A percentile compares a stretch with the other conserved stretches of the same genome.
Conservation (phyloP, 2,113 vertebrate species). For the Grallaria varia region DNA sequence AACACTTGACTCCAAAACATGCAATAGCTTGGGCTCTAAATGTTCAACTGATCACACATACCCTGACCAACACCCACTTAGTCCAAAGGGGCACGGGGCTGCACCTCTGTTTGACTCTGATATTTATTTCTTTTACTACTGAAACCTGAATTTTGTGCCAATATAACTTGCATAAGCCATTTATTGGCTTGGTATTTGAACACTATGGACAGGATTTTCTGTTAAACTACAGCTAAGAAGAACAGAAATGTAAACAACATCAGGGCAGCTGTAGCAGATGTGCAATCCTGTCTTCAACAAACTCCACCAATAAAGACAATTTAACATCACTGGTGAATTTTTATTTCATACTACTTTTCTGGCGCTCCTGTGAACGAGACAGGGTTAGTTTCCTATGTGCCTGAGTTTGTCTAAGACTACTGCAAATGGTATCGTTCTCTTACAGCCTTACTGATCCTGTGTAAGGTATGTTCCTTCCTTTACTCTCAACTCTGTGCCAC, state of each 20-base stretch:
- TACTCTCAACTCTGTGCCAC: background rate
- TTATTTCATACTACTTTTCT: background rate
- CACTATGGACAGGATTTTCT: background rate
- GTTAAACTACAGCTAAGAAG: background rate
- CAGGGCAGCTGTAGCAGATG: background rate
- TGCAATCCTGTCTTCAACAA: background rate
- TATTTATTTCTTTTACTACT: background rate
- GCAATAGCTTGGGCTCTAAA: background rate
- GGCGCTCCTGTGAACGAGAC: background rate
- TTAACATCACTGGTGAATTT: background rate
- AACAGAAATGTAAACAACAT: background rate
- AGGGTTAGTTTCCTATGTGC: background rate
- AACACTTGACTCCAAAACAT: background rate
- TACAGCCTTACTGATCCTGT: background rate
- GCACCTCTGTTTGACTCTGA: background rate
- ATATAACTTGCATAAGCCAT: background rate
- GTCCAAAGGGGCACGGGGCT: background rate
- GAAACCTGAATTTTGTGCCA: background rate
- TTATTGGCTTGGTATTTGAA: background rate
- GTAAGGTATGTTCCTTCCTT: background rate
- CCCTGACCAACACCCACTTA: background rate
- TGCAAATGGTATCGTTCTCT: background rate
- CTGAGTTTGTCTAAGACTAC: background rate
- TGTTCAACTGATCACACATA: background rate
- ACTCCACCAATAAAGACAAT: background rate